phyloP scores from a whole-genome alignment of 2,888 invertebrate species.

The Penaeus monodon region DNA sequence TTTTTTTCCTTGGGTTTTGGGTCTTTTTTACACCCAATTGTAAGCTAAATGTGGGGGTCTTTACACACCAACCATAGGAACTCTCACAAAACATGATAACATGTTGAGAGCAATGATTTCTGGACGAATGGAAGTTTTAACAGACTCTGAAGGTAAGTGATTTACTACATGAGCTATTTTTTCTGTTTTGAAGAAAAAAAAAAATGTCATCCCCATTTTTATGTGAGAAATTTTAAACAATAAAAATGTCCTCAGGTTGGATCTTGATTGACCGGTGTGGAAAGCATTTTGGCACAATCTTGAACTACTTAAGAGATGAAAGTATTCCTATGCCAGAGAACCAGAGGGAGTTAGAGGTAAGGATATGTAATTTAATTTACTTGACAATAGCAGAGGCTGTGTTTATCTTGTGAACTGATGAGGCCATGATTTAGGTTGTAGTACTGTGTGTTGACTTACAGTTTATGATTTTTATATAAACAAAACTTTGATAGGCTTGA shows the following conservation, averaged over 20 bases:
- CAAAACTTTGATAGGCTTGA: no score
- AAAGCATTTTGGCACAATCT: conserved; percentile 94
- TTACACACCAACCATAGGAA: conserved; percentile 95
- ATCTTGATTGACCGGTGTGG: conserved; percentile 97
- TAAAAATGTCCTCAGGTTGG: conserved; percentile 81
- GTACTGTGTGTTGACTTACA: no score
- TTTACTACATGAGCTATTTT: conserved; percentile 46
- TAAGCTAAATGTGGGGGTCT: conserved; percentile 97
- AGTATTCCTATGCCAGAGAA: conserved; percentile 92
- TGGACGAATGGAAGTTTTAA: conserved; percentile 96
- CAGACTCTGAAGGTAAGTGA: conserved; percentile 91
- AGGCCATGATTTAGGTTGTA: no score
- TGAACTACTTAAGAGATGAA: conserved; percentile 95
- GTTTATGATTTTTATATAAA: no score
- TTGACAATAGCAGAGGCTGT: no score
- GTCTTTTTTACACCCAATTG: no score
- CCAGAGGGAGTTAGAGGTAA: conserved; percentile 78
- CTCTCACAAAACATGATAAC: conserved; percentile 97
- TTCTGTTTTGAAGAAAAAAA: background rate
- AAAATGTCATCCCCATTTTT: background rate
- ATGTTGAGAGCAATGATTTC: conserved; percentile 99
- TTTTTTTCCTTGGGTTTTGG: no score
- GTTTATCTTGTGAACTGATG: no score
- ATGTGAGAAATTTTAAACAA: background rate
- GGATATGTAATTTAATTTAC: background rate